Conservation (phyloP, 2,113 vertebrate genomes). For the Benthochromis sp. region DNA sequence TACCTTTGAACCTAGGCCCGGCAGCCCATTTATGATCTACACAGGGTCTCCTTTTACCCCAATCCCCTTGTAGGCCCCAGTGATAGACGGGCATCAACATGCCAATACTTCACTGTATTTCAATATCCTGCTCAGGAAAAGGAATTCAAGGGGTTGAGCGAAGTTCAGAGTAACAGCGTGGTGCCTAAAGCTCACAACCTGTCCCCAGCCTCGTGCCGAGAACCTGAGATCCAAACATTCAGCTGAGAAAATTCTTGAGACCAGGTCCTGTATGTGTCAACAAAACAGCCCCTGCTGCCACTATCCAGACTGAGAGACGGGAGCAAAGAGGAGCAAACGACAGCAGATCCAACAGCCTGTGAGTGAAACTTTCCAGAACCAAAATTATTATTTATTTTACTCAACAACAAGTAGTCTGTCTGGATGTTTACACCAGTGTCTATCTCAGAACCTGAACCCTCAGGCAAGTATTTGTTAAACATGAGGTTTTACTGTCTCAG, state of each 20-base stretch:
- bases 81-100: slow-evolving; percentile 85
- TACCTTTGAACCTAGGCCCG: slow-evolving; percentile 63
- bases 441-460: background rate
- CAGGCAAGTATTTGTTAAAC: background rate
- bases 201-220: slow-evolving; percentile 65
- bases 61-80: slow-evolving; percentile 55
- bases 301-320: slow-evolving; percentile 8
- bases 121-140: slow-evolving; percentile 87
- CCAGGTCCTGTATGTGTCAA: slow-evolving; percentile 43
- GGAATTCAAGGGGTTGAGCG: slow-evolving; percentile 85
- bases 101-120: slow-evolving; percentile 88
- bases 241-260: slow-evolving; percentile 77
- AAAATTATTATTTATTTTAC: background rate
- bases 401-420: background rate
- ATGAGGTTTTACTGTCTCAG: background rate
- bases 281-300: slow-evolving; percentile 39
- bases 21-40: slow-evolving; percentile 58
- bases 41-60: slow-evolving; percentile 37
- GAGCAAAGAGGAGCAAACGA: background rate
- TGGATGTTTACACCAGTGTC: background rate
- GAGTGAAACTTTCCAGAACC: background rate
- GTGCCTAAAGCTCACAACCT: slow-evolving; percentile 69
- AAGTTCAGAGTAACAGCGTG: slow-evolving; percentile 93
- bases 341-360: background rate
- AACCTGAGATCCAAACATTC: slow-evolving; percentile 82